Conservation (phyloP, 2,888 invertebrate species). For the Drosophila pseudotakahashii region DNA sequence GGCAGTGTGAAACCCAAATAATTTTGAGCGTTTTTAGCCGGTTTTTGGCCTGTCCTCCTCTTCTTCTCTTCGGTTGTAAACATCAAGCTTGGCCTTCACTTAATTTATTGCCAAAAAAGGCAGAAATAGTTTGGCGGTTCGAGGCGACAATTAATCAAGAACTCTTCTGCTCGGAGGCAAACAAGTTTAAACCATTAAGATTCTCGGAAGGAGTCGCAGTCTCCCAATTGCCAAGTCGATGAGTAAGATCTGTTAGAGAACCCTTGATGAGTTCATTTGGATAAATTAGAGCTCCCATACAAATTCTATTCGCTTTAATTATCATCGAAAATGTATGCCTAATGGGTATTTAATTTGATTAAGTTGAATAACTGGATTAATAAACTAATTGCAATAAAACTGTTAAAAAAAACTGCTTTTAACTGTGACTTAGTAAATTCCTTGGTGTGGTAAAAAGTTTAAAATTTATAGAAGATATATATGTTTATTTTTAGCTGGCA, state of each 20-base stretch:
- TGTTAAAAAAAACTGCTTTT: neutral
- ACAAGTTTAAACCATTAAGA: slow-evolving; percentile 31
- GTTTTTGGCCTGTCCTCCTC: slow-evolving; percentile 6
- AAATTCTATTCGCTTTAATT: slow-evolving; percentile 3
- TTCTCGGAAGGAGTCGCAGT: slow-evolving; percentile 59
- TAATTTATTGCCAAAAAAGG: slow-evolving; percentile 47
- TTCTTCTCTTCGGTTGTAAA: slow-evolving; percentile 33
- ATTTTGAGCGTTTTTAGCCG: slow-evolving; percentile 22
- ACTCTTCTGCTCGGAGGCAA: slow-evolving; percentile 42
- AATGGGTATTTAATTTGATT: slow-evolving; percentile 1
- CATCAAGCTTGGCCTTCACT: slow-evolving; percentile 43
- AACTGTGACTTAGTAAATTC: neutral
- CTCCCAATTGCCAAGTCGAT: neutral
- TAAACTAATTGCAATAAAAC: neutral
- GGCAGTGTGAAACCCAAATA: slow-evolving; percentile 32
- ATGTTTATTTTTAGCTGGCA: neutral
- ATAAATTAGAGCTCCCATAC: slow-evolving; percentile 15
- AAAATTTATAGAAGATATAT: neutral
- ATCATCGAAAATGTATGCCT: neutral
- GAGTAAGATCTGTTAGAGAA: slow-evolving; percentile 21
- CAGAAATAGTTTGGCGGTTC: slow-evolving; percentile 28
- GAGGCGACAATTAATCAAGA: slow-evolving; percentile 60
- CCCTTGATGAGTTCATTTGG: slow-evolving; percentile 10
- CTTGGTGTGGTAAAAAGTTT: neutral
- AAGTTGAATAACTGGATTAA: neutral